Evolutionary conservation across 2,797 vertebrate genomes (phyloP), one percentile per base, ranked within the genome.

Genomic region (Karalla daura): DNA sequence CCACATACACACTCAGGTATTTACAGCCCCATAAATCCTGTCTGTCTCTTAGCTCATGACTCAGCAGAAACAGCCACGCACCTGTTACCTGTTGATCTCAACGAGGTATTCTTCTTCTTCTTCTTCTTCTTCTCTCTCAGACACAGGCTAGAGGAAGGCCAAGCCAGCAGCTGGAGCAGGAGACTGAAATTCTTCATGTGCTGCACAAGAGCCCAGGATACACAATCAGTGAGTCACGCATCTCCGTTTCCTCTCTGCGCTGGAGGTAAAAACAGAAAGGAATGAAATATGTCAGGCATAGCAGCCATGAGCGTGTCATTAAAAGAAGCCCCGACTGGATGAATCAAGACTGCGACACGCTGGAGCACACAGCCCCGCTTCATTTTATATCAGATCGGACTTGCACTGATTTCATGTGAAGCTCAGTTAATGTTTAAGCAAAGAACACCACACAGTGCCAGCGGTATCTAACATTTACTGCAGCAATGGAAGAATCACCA

Each of bases 101-200:
- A 7, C 18, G 10, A 7, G 9, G 1, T 49, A 5, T 56, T 36
- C n/a, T 18, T 54, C n/a, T n/a, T n/a, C n/a, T n/a, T n/a, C n/a
- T 50, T 28, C 15, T 11, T 28, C 17, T 51, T 37, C 63, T n/a
- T 68, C 39, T 30, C n/a, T 13, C 20, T 44, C 50, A 99, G 98
- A 80, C 98, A 99, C 89, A 93, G 98, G 46, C 86, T 99, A 68
- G 98, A 99, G 74, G 98, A 99, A 74, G 98, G 98, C 13, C 98
- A 99, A 80, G 97, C 98, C 88, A 99, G 96, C 92, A 99, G 97
- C 90, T 99, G 98, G 98, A 98, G 96, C 3, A 95, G 97, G 58
- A 93, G 98, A 52, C 95, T 99, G 21, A 97, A 99, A 50, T 96
- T 99, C 78, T 98, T 99, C 70, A 97, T 99, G 70, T 99, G 98